Base-by-base conservation (phyloP, 2,888 invertebrate species). In the Parnassius glacialis region DNA sequence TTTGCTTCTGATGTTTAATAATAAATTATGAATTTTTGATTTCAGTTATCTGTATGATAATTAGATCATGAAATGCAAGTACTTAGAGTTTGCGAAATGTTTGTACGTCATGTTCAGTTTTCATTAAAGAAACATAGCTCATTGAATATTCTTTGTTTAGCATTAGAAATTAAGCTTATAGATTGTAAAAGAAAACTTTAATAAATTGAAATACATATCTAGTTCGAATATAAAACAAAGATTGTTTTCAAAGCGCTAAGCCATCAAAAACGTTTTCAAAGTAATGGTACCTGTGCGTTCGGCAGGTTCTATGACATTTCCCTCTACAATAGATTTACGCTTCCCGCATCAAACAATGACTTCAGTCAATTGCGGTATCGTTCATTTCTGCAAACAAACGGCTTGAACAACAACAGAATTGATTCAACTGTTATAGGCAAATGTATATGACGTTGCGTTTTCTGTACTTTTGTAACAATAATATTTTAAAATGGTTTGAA, bases 311-410 rank as follows among this genome's bases (percentile, higher is more conserved):
- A 63, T 65, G 65, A 65, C 62, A 64, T 67, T 64, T 62, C 54
- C 43, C 60, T 59, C 64, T 65, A 74, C 73, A 76, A 74, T 74
- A 64, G 70, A 70, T 67, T 67, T 64, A 66, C 67, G 63, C 58
- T 65, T 64, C 57, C 67, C 65, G 66, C 68, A 65, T 66, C 69
- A 70, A 69, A 76, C 75, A 74, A 74, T 74, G 70, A 68, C 68
- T 68, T 66, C 70, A 74, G 70, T 74, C 75, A 71, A 73, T 76
- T 73, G 75, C 68, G 69, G 70, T 70, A 75, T 74, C 71, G 71
- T 68, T 68, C 64, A 67, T 66, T 59, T 69, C 65, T 65, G 67
- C 68, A 73, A 72, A 74, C 71, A 74, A 67, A 57, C 52, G 52
- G 41, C 16, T 34, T 44, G 43, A 44, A 52, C 55, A 62, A 58